Evolutionary conservation across 2,113 vertebrate genomes (phyloP), one percentile per base, ranked within the genome.

Genomic region (Aphyosemion australe): DNA sequence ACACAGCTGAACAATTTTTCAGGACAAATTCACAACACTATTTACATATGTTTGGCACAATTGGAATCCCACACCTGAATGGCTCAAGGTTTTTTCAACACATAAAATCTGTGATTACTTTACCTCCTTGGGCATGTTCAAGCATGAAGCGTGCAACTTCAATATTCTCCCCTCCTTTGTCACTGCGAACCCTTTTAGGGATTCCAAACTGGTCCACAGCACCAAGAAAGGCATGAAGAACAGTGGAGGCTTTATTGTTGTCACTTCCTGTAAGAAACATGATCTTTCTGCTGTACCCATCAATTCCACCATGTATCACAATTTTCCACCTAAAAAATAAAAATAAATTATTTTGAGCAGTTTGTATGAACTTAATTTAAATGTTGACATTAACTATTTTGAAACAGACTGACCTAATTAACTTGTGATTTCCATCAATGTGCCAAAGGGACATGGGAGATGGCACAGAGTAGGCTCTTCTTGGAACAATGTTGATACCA

Each of bases 401-500:
- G 1, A 12, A 41, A 10, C 8, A 41, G 12, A 46, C 45, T 46
- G 6, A 46, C 45, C 14, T 46, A 2, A 46, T 46, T 46, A 46
- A 46, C 45, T 46, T 46, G 45, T 46, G 45, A 46, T 46, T 46
- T 46, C 45, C 45, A 46, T 46, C 45, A 46, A 46, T 46, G 45
- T 46, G 39, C 39, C 39, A 41, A 41, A 41, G 39, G 39, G 39
- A 2, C 39, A 41, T 41, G 39, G 39, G 39, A 41, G 12, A 41
- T 10, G 39, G 39, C 39, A 41, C 39, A 41, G 39, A 41, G 39
- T 41, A 41, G 39, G 39, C 39, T 41, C 39, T 41, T 41, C 39
- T 41, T 41, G 15, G 45, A 46, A 46, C 45, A 46, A 46, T 46
- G 16, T 46, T 46, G 45, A 46, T 46, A 46, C 45, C 45, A 46